Evolutionary conservation across 2,888 invertebrate genomes (phyloP), one percentile per base, ranked within the genome.

Genomic region (Apodemia duryi): DNA sequence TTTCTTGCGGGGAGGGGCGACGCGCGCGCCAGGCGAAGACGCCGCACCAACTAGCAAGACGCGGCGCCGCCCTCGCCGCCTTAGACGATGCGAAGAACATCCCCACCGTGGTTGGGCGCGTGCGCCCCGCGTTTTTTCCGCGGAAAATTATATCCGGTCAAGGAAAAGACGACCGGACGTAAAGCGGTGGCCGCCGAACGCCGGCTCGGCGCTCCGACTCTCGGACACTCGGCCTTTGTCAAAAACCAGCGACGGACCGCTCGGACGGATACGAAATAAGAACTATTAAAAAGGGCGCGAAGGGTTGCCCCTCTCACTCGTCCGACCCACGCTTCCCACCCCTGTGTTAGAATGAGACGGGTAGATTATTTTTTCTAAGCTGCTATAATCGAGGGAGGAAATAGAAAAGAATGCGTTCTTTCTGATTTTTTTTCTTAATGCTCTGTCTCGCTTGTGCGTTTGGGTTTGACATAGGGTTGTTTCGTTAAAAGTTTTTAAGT

Each of bases 41-140:
- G 91, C 85, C 91, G 88, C 83, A 80, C 85, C 88, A 91, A 91
- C 91, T 91, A 91, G 88, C 90, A 91, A 91, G 91, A 91, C 85
- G 89, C 85, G 88, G 86, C 85, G 83, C 90, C 89, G 88, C 91
- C 91, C 90, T 90, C 88, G 88, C 84, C 86, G 88, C 91, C 91
- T 90, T 90, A 91, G 90, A 90, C 90, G 85, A 76, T 78, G 82
- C 81, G 81, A 90, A 91, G 91, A 91, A 91, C 91, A 91, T 91
- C 91, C 90, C 91, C 89, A 81, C 88, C 88, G 86, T 69, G 78
- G 82, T 75, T 80, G 88, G 83, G 90, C 91, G 91, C 91, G 86
- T 83, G 91, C 91, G 91, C 91, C 88, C 86, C 79, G 81, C 86
- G 89, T 84, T 88, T 90, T 90, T 90, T 89, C 90, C 88, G 88